Base-by-base conservation (phyloP, 1,140 invertebrate genomes). In the Lucilia cuprina region DNA sequence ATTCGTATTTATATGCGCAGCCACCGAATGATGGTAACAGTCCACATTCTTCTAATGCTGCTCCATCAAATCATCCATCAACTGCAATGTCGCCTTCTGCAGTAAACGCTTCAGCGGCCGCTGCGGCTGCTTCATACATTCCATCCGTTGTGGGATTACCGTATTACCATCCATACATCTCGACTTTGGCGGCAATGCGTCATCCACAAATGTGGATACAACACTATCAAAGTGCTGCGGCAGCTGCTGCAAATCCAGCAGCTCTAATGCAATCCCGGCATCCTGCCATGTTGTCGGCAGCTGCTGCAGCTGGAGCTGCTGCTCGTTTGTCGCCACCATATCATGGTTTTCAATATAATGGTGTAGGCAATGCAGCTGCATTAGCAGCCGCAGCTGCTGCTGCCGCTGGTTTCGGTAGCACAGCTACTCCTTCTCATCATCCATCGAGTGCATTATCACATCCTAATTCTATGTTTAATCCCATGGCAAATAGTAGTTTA, bases 121-220 rank as follows among this genome's bases (percentile, higher is more conserved):
- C 87, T 1, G 86, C 87, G 4, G 87, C 88, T 74, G 88, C 87
- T 12, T 86, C 87, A 41, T 91, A 91, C 88, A 91, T 91, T 88
- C 89, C 89, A 85, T 85, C 88, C 82, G 86, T 88, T 85, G 86
- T 88, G 41, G 84, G 87, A 80, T 84, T 87, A 12, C 86, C 90
- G 34, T 86, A 88, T 17, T 88, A 89, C 80, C 86, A 91, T 87
- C 92, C 92, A 4, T 93, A 93, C 85, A 90, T 93, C 85, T 86
- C 89, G 13, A 88, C 89, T 25, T 82, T 91, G 55, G 87, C 88
- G 74, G 89, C 89, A 2, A 74, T 90, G 83, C 85, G 88, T 80
- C 89, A 90, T 70, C 90, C 91, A 83, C 92, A 93, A 35, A 84
- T 93, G 83, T 93, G 92, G 92, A 91, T 92, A 91, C 92, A 93